Evolutionary conservation across 2,113 vertebrate species (phyloP).

Genomic region (Mionectes macconnelli): DNA sequence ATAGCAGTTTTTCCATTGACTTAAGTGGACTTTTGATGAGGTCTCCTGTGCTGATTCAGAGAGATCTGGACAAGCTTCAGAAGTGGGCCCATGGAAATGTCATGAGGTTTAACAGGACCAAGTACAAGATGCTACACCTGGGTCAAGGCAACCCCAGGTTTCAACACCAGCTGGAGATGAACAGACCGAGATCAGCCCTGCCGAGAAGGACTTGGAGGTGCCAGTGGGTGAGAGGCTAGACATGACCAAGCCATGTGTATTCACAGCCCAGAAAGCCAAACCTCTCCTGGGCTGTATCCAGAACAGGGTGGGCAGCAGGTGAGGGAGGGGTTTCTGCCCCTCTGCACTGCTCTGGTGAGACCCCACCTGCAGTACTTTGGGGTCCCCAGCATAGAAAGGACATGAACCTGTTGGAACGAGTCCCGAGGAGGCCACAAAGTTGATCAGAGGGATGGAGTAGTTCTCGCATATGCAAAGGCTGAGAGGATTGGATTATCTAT

Average conservation of each 20-base stretch:
- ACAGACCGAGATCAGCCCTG: fast-evolving
- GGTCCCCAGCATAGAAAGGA: fast-evolving
- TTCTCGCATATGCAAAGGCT: fast-evolving
- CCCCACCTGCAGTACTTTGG: neutral
- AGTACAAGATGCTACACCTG: too few relatives aligned
- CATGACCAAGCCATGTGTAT: neutral
- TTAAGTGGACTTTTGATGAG: neutral
- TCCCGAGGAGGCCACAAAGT: fast-evolving
- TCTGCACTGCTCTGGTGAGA: neutral
- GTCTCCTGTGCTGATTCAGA: neutral
- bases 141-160: fast-evolving
- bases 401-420: fast-evolving
- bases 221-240: neutral
- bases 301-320: neutral
- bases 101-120: neutral
- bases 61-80: neutral
- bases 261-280: neutral
- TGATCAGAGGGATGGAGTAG: neutral
- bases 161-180: neutral
- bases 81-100: neutral
- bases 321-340: neutral
- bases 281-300: neutral
- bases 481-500: neutral
- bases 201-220: neutral
- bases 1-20: neutral